A percentile compares a stretch with the other conserved stretches of the same genome.
Conservation (phyloP, 2,888 invertebrate genomes). For the Drosophila colorata region DNA sequence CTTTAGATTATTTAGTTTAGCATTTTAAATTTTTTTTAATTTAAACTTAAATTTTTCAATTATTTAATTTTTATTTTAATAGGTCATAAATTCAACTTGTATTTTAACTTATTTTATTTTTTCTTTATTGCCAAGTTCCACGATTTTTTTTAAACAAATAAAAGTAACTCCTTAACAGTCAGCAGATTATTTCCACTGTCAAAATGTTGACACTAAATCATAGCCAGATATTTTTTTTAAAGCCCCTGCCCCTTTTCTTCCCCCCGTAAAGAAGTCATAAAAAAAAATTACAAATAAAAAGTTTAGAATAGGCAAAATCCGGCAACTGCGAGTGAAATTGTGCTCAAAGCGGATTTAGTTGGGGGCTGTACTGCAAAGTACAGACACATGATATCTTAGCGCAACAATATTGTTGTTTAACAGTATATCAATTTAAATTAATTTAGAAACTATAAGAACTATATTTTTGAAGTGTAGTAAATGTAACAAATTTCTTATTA, state of each 20-base stretch:
- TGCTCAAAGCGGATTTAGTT: slow-evolving; percentile 50
- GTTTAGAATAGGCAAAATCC: slow-evolving; percentile 16
- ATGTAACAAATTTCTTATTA: neutral
- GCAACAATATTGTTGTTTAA: slow-evolving; percentile 30
- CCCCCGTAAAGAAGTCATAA: slow-evolving; percentile 18
- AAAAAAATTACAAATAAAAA: slow-evolving; percentile 24
- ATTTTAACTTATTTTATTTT: too few relatives aligned
- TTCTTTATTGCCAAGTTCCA: too few relatives aligned
- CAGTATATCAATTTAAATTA: neutral
- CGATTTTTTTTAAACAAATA: too few relatives aligned
- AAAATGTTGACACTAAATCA: slow-evolving; percentile 66
- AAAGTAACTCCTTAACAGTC: neutral
- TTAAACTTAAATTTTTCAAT: too few relatives aligned
- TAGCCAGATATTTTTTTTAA: slow-evolving; percentile 29
- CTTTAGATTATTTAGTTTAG: too few relatives aligned
- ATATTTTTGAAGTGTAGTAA: too few relatives aligned
- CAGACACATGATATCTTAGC: slow-evolving; percentile 47
- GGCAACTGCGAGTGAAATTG: slow-evolving; percentile 37
- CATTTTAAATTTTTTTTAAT: too few relatives aligned
- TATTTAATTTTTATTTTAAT: too few relatives aligned
- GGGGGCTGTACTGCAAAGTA: slow-evolving; percentile 47
- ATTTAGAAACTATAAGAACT: too few relatives aligned
- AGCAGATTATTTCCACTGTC: slow-evolving; percentile 48
- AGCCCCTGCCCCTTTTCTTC: too few relatives aligned
- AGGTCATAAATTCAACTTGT: too few relatives aligned